phyloP scores from a whole-genome alignment of 2,797 vertebrate genomes.

The Neostethus bicornis region DNA sequence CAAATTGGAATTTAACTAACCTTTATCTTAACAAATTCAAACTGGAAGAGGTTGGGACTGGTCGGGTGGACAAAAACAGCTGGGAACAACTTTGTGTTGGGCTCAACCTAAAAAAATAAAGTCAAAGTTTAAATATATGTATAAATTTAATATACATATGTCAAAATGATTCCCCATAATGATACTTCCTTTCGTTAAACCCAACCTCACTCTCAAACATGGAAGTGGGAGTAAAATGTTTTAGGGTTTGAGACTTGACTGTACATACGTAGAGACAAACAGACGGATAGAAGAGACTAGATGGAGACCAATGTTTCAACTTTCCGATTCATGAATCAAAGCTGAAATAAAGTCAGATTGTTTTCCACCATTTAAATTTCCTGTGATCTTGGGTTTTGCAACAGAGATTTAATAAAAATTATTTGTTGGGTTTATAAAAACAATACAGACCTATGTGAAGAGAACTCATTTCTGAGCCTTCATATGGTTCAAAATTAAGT shows the following conservation, averaged over 20 bases:
- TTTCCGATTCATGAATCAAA: too few species aligned
- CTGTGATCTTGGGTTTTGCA: slow-evolving; percentile 29
- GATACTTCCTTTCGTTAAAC: too few species aligned
- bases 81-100: slow-evolving; percentile 95
- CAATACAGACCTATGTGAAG: slow-evolving; percentile 22
- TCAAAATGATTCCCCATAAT: too few species aligned
- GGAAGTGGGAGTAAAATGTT: too few species aligned
- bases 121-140: too few species aligned
- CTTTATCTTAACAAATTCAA: slow-evolving; percentile 96
- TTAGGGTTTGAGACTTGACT: too few species aligned
- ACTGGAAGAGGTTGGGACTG: slow-evolving; percentile 92
- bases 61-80: slow-evolving; percentile 94
- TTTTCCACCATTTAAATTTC: slow-evolving; percentile 8
- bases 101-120: slow-evolving; percentile 90
- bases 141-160: too few species aligned
- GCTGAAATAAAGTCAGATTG: slow-evolving; percentile 4
- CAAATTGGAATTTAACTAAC: slow-evolving; percentile 71
- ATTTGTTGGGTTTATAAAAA: slow-evolving; percentile 23
- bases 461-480: slow-evolving; percentile 6
- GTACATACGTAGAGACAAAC: too few species aligned
- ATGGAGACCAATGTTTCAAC: too few species aligned
- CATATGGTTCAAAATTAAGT: slow-evolving; percentile 27
- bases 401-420: slow-evolving; percentile 20
- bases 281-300: too few species aligned
- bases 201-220: too few species aligned